Evolutionary conservation across 2,113 vertebrate species (phyloP).

Genomic region (Pyxicephalus adspersus): DNA sequence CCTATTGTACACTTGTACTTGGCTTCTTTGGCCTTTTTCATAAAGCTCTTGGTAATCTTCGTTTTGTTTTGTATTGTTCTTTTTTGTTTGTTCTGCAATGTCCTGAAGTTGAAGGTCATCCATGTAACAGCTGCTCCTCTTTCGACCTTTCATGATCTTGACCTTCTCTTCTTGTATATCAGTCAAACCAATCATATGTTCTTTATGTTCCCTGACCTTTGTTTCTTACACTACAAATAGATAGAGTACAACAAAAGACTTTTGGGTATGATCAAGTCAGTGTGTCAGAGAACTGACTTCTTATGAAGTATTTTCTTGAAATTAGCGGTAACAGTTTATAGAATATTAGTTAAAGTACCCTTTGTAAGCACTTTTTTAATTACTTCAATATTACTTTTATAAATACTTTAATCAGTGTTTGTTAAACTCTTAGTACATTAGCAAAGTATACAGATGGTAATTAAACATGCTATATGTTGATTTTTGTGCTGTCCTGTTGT

Average conservation of each 20-base stretch:
- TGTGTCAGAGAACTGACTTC: background rate
- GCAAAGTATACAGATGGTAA: no score
- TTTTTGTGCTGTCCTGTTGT: no score
- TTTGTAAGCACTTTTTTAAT: no score
- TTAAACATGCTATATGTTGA: no score
- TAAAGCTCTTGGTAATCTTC: background rate
- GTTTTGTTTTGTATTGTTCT: background rate
- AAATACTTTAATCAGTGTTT: no score
- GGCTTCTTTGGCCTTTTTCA: constrained; percentile 3
- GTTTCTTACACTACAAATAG: constrained; percentile 14
- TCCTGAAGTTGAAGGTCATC: constrained; percentile 34
- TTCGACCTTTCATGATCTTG: constrained; percentile 9
- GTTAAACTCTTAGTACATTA: no score
- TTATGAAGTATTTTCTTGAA: no score
- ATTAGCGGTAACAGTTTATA: no score
- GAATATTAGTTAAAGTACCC: no score
- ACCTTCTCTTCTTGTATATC: constrained; percentile 39
- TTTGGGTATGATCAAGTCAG: background rate
- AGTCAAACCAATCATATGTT: background rate
- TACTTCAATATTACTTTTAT: no score
- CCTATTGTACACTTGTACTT: accelerated
- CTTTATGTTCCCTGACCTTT: constrained; percentile 49
- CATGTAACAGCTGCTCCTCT: background rate
- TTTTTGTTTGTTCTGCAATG: background rate
- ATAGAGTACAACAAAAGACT: background rate